phyloP scores from a whole-genome alignment of 2,113 vertebrate species.

The rabbit (Oryctolagus cuniculus) region mOryCun1.1 NC_091440.1:60167501-60168000 shows the following conservation, averaged over 20 bases:
- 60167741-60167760: background rate
- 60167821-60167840: background rate
- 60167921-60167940: background rate
- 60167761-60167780: background rate
- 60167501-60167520: background rate
- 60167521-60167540: background rate
- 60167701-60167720: conserved; percentile 23
- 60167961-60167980: conserved; percentile 15
- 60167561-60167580: background rate
- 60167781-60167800: background rate
- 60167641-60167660: background rate
- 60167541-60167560: background rate
- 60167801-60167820: background rate
- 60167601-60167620: background rate
- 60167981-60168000: background rate
- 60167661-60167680: background rate
- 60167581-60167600: background rate
- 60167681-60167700: conserved; percentile 10
- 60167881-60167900: conserved; percentile 32
- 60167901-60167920: background rate
- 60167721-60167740: background rate
- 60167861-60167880: background rate
- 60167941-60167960: background rate
- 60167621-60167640: conserved; percentile 2
- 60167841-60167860: background rate